These are phyloP conservation scores for Malacoctenus gilli DNA, from an alignment of 2,797 vertebrate genomes.

Conservation along the genomic window DNA sequence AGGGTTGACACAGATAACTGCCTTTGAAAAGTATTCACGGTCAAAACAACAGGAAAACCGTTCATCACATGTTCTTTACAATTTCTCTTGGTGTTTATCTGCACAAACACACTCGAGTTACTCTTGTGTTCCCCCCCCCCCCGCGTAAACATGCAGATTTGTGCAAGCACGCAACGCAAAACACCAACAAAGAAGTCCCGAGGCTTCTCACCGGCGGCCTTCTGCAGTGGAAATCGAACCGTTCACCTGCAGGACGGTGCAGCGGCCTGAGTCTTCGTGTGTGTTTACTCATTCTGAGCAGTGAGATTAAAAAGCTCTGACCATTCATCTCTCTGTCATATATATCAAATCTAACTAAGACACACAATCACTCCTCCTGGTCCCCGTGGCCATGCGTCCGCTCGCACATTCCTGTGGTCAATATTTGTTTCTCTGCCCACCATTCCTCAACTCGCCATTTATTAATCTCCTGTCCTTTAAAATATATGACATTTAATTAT, in stretches of 20 bases:
- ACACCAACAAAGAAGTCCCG: too few relatives aligned
- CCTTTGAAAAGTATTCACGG: too few relatives aligned
- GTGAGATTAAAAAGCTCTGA: conserved; percentile 44
- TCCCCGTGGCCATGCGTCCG: conserved; percentile 2
- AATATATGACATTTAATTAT: conserved; percentile 68
- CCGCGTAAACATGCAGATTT: too few relatives aligned
- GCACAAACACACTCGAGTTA: too few relatives aligned
- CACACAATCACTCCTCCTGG: conserved; percentile 21
- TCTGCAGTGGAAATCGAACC: conserved; percentile 36
- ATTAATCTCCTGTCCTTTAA: conserved; percentile 64
- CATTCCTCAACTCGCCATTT: conserved; percentile 41
- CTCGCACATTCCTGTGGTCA: conserved; percentile 36
- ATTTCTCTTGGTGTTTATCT: too few relatives aligned
- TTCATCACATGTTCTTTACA: too few relatives aligned
- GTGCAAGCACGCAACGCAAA: too few relatives aligned
- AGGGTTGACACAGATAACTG: too few relatives aligned
- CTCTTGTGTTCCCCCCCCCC: too few relatives aligned
- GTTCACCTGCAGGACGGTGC: conserved; percentile 6
- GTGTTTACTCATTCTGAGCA: conserved; percentile 23
- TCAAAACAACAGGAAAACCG: too few relatives aligned
- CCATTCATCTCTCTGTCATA: conserved; percentile 59
- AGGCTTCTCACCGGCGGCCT: not conserved
- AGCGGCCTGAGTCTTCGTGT: conserved; percentile 6
- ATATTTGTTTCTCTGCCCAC: conserved; percentile 55
- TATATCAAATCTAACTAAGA: conserved; percentile 53